phyloP scores from a whole-genome alignment of 64 coral and sea anemone species.

The Actinia tenebrosa region DNA sequence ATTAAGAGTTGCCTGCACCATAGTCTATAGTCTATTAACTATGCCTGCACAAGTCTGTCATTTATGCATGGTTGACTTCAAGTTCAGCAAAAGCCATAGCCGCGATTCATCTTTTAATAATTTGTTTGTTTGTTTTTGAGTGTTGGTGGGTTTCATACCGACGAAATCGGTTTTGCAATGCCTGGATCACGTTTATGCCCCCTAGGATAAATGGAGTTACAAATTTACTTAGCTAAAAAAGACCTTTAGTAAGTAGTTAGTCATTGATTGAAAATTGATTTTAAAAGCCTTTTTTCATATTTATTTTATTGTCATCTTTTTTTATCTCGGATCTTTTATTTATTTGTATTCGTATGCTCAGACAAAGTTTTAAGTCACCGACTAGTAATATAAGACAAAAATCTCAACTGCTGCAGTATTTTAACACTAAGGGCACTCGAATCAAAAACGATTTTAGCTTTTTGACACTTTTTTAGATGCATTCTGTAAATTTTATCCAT shows the following conservation, averaged over 20 bases:
- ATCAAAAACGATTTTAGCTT: no score
- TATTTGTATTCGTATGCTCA: not conserved
- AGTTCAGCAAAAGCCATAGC: no score
- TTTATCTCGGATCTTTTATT: not conserved
- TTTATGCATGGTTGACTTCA: not conserved
- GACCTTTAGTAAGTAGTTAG: no score
- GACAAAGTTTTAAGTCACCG: not conserved
- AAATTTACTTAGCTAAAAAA: not conserved
- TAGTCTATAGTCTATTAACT: no score
- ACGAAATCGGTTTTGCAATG: not conserved
- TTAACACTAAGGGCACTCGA: no score
- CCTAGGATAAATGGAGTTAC: not conserved
- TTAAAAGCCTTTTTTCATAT: not conserved
- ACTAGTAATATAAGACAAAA: no score
- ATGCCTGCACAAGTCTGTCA: not conserved
- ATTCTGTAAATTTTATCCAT: no score
- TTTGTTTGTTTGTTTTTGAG: not conserved
- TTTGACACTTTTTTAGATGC: no score
- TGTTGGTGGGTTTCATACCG: not conserved
- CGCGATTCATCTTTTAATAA: not conserved
- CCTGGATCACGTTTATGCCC: not conserved
- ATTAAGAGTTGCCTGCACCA: not conserved
- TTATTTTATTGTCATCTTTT: not conserved
- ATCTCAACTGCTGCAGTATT: no score
- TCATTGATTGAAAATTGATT: not conserved